A percentile compares a stretch with the other conserved stretches of the same genome.
Evolutionary conservation across 2,888 invertebrate genomes (phyloP).

Genomic region (Scaptomyza tumidula): DNA sequence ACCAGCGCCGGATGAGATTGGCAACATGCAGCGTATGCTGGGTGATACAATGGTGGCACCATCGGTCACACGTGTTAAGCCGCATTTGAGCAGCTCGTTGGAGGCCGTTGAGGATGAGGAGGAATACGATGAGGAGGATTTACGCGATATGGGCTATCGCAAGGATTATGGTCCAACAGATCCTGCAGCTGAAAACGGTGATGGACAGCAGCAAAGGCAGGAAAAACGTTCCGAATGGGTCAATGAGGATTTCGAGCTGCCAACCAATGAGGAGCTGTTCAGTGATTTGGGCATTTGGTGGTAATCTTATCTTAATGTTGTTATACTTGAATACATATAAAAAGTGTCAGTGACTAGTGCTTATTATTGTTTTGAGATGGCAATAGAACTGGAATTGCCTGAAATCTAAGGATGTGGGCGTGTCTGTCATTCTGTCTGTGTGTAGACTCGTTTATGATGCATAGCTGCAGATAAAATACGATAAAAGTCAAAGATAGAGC

Average conservation of each 20-base stretch:
- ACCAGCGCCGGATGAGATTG: slow-evolving; percentile 55
- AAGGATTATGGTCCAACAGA: slow-evolving; percentile 67
- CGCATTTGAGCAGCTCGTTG: slow-evolving; percentile 58
- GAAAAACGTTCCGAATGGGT: slow-evolving; percentile 77
- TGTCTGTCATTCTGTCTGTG: slow-evolving; percentile 4
- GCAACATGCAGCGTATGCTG: slow-evolving; percentile 64
- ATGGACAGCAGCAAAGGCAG: background rate
- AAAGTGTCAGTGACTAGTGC: slow-evolving; percentile 28
- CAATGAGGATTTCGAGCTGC: slow-evolving; percentile 80
- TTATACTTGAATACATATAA: slow-evolving; percentile 22
- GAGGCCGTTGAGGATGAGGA: slow-evolving; percentile 81
- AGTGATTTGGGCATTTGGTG: slow-evolving; percentile 82
- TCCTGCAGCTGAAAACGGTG: background rate
- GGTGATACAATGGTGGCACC: slow-evolving; percentile 25
- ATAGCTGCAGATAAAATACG: slow-evolving; percentile 68
- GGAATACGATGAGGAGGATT: slow-evolving; percentile 79
- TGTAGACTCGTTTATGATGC: slow-evolving; percentile 71
- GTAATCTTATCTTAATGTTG: slow-evolving; percentile 41
- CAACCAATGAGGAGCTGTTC: slow-evolving; percentile 81
- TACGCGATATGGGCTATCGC: slow-evolving; percentile 78
- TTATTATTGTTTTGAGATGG: slow-evolving; percentile 16
- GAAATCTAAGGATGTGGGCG: slow-evolving; percentile 32
- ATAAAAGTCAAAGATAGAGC: slow-evolving; percentile 64
- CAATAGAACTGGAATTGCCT: slow-evolving; percentile 41
- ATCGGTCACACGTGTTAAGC: slow-evolving; percentile 13